A percentile compares a stretch with the other conserved stretches of the same genome.
Conservation (phyloP, 1,140 invertebrate genomes). For the Oryzaephilus surinamensis region DNA sequence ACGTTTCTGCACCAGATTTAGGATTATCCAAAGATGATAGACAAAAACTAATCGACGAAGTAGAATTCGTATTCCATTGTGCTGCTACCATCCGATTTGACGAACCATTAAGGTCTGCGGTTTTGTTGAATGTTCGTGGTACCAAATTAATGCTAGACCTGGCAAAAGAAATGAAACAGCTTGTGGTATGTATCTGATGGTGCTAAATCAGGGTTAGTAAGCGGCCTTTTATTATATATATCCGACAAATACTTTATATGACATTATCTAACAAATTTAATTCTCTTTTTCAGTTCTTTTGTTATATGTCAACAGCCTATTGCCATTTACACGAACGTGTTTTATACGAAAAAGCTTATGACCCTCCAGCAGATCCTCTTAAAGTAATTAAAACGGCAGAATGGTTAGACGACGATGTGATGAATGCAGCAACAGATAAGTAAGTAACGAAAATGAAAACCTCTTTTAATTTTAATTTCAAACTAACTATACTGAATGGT, state of each 20-base stretch:
- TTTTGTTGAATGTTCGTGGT: slow-evolving; percentile 43
- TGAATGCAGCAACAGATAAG: slow-evolving; percentile 23
- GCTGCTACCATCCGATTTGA: slow-evolving; percentile 61
- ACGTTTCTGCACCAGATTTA: slow-evolving; percentile 53
- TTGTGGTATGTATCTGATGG: slow-evolving; percentile 29
- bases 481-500: too few relatives aligned
- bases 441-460: slow-evolving; percentile 12
- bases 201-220: too few relatives aligned
- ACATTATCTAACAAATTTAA: not conserved
- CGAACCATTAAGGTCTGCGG: slow-evolving; percentile 49
- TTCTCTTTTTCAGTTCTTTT: slow-evolving; percentile 32
- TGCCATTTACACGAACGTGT: slow-evolving; percentile 55
- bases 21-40: slow-evolving; percentile 39
- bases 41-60: slow-evolving; percentile 40
- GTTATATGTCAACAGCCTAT: slow-evolving; percentile 52
- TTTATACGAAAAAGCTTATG: slow-evolving; percentile 58
- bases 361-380: slow-evolving; percentile 57
- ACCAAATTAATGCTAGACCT: slow-evolving; percentile 53
- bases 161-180: slow-evolving; percentile 44
- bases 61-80: slow-evolving; percentile 53
- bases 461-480: too few relatives aligned
- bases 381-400: slow-evolving; percentile 58
- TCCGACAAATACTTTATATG: not conserved
- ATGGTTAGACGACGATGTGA: slow-evolving; percentile 51
- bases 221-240: not conserved